A percentile compares a stretch with the other conserved stretches of the same genome.
Conservation (phyloP, 2,888 invertebrate genomes). For the Microctonus brassicae region DNA sequence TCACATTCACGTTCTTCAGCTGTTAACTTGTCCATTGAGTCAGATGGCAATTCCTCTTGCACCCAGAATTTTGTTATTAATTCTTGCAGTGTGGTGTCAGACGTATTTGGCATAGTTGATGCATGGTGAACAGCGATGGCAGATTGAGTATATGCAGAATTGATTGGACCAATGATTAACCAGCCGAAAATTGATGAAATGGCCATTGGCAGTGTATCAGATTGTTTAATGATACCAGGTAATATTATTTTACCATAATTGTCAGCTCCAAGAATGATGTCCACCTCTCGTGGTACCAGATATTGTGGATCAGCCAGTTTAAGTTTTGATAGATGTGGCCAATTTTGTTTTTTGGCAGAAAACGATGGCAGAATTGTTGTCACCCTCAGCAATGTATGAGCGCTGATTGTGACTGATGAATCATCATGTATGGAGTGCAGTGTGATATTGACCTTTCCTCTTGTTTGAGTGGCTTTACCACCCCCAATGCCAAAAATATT, state of each 20-base stretch:
- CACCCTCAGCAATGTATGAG: neutral
- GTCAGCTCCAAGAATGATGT: constrained; percentile 13
- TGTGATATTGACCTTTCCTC: too few species aligned
- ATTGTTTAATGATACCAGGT: neutral
- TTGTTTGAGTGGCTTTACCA: too few species aligned
- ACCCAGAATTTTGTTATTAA: too few species aligned
- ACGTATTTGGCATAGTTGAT: too few species aligned
- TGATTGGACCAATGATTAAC: neutral
- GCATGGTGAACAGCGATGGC: too few species aligned
- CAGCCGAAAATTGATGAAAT: neutral
- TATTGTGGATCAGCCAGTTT: neutral
- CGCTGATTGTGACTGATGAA: neutral
- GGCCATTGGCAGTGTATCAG: neutral
- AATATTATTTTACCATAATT: neutral
- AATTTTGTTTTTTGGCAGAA: neutral
- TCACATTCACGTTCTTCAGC: too few species aligned
- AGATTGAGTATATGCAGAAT: neutral
- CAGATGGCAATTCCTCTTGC: too few species aligned
- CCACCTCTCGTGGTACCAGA: neutral
- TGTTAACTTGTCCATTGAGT: too few species aligned
- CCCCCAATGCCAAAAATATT: too few species aligned
- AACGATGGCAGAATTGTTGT: neutral
- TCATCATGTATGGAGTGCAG: too few species aligned
- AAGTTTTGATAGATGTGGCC: neutral
- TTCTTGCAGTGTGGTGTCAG: too few species aligned